Evolutionary conservation across 2,113 vertebrate species (phyloP), one percentile per base, ranked within the genome.

Genomic region (Dendrocopos noguchii): DNA sequence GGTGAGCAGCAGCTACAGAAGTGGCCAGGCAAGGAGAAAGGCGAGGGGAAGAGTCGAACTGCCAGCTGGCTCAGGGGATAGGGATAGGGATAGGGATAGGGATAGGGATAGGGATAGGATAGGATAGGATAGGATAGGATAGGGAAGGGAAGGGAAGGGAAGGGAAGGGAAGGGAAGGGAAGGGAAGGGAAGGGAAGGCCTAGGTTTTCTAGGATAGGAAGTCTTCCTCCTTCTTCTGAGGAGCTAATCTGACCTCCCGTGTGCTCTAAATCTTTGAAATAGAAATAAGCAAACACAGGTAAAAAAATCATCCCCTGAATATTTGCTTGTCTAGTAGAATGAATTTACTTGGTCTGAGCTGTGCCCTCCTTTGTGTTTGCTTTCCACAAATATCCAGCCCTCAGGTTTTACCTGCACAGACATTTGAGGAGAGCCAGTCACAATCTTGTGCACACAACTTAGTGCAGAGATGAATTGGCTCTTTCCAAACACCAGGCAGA

Each of bases 261-360:
- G 0, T 87, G 60, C 7, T 73, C 36, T 50, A 89, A 87, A 75
- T 79, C 36, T 61, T 84, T 60, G 56, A 83, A 87, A 87, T 65
- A 84, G 20, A 89, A 94, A 75, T 61, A 61, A 89, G 79, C 87
- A 95, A 95, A 95, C 74, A 93, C 3, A 34, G 61, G 53, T 2
- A 5, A 44, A 64, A 83, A 92, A 88, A 64, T 88, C 68, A 3
- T 31, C 60, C 44, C 72, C 65, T 39, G 75, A 85, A 87, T 92
- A 95, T 93, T 93, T 84, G 84, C 92, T 92, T 87, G 57, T 64
- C 47, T 44, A 39, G 68, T 47, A 93, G 82, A 96, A 94, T 80
- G 84, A 94, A 94, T 96, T 94, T 94, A 68, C 81, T 85, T 80
- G 87, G 47, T 68, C 88, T 89, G 72, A 79, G 87, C 76, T 89